Evolutionary conservation across 92 coral and sea anemone genomes (phyloP).

Genomic region (Epizoanthus illoricatus): DNA sequence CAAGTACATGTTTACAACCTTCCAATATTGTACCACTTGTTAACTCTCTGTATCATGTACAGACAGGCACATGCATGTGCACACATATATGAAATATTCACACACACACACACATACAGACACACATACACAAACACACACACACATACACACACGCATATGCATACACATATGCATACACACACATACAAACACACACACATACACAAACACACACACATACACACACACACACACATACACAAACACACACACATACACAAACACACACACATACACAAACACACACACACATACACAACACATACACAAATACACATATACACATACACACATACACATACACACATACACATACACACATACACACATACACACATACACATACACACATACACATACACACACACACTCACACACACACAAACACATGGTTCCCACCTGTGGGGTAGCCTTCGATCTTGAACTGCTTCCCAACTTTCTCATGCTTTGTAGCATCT

Average conservation of each 20-base stretch:
- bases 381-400: neutral
- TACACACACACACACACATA: neutral
- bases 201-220: neutral
- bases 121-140: neutral
- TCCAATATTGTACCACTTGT: too few species aligned
- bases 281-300: neutral
- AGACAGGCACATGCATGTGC: neutral
- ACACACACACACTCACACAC: neutral
- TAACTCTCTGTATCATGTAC: neutral
- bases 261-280: neutral
- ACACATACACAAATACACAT: too few species aligned
- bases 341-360: neutral
- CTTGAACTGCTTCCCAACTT: slow-evolving; percentile 78
- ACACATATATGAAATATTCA: neutral
- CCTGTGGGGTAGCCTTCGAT: slow-evolving; percentile 97
- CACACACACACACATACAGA: neutral
- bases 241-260: neutral
- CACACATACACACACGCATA: neutral
- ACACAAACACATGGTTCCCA: neutral
- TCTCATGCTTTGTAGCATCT: slow-evolving; percentile 86
- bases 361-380: neutral
- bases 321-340: too few species aligned
- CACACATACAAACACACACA: neutral
- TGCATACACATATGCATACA: neutral
- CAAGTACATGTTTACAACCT: neutral